Base-by-base conservation (phyloP, 2,113 vertebrate genomes). In the Ardeotis arabs region DNA sequence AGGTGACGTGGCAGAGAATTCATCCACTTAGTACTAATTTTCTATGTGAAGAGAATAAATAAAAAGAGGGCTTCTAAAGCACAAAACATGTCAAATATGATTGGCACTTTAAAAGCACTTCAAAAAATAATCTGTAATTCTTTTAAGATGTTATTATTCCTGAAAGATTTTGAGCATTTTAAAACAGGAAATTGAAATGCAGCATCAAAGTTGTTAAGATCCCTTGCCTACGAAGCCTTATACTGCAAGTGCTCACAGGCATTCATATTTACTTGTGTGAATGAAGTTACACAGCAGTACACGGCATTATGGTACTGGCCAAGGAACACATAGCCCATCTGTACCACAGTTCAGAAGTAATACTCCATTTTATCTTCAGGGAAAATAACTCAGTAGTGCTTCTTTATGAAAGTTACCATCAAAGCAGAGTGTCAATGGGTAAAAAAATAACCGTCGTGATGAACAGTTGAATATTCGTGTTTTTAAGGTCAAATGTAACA, bases 381-480 rank as follows among this genome's bases (percentile, higher is more conserved):
- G 9, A 14, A 67, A 84, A 1, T 9, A 80, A 67, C 39, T 9
- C 75, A 22, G 14, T 0, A 63, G 17, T 9, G 6, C 24, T 47
- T 29, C 55, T 60, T 56, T 37, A 27, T 13, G 28, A 5, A 75
- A 91, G 81, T 13, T 21, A 82, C 29, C 19, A 45, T 7, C 52
- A 62, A 56, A 64, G 23, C 37, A 80, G n/a, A 78, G 39, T 2
- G 1, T 6, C 35, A 41, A 14, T 0, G 52, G 17, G 58, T 13
- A 10, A 35, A 37, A 63, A 66, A 69, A 24, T 0, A 70, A 31
- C 0, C 5, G 19, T 0, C 3, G 37, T 1, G 44, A 55, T 5
- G 18, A 45, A 12, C 27, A 83, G 7, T 4, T 28, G 14, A 75
- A 45, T 37, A 69, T 14, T 83, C 27, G 37, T n/a, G 12, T 3